Percentiles rank a stretch among this genome's conserved stretches.
Conservation (phyloP, 2,797 vertebrate genomes). For the Acanthornis magna region DNA sequence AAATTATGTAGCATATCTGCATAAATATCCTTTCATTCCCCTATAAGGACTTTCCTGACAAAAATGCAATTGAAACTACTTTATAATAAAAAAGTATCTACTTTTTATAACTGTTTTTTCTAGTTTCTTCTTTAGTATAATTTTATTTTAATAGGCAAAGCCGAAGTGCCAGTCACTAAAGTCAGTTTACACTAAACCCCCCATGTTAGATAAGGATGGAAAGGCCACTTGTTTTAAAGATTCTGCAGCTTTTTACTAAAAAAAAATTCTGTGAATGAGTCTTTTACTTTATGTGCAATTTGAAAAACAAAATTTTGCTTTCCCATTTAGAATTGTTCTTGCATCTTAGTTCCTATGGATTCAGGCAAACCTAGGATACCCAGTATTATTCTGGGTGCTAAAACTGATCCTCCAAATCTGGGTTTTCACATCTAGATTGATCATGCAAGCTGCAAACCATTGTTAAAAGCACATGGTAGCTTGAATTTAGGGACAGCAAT, state of each 20-base stretch:
- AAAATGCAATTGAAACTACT: neutral
- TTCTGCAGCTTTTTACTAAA: neutral
- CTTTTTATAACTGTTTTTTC: neutral
- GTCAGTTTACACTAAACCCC: neutral
- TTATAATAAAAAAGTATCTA: neutral
- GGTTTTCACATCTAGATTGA: neutral
- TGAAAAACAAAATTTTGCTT: neutral
- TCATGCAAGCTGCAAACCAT: neutral
- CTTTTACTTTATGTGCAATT: neutral
- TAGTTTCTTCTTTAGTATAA: neutral
- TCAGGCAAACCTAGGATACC: neutral
- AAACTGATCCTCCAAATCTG: neutral
- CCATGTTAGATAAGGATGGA: fast-evolving
- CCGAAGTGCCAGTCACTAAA: neutral
- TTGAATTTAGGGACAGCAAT: neutral
- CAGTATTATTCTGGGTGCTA: neutral
- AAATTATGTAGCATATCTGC: neutral
- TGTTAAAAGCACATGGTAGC: neutral
- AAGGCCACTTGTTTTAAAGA: neutral
- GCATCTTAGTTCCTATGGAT: neutral
- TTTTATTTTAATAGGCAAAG: neutral
- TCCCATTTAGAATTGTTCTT: neutral
- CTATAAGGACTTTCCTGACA: neutral
- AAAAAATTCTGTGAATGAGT: neutral
- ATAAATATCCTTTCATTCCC: neutral